Conservation (phyloP, 2,888 invertebrate species). For the Lymantria monacha region DNA sequence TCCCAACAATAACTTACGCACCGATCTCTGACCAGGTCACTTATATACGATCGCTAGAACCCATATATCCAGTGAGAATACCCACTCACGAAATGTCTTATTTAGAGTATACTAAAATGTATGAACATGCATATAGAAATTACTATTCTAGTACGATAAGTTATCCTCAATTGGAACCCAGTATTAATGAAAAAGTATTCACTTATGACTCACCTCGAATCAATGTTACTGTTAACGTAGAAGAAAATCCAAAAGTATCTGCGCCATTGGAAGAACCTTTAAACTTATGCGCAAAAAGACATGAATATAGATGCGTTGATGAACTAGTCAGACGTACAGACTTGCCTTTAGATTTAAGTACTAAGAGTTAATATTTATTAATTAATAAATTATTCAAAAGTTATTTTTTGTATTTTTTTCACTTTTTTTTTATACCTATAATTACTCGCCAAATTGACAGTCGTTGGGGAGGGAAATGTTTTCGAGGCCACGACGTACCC, state of each 20-base stretch:
- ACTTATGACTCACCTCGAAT: conserved; percentile 46
- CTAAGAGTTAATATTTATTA: conserved; percentile 66
- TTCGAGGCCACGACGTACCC: too few relatives aligned
- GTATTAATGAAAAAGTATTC: conserved; percentile 56
- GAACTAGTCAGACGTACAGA: conserved; percentile 72
- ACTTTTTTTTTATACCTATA: not conserved
- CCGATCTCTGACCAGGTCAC: conserved; percentile 50
- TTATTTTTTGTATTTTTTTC: conserved; percentile 14
- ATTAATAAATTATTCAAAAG: conserved; percentile 21
- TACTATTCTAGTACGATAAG: conserved; percentile 55
- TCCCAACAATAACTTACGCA: conserved; percentile 42
- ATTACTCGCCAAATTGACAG: too few relatives aligned
- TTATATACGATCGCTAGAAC: conserved; percentile 55
- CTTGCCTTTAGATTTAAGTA: conserved; percentile 84
- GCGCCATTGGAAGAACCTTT: conserved; percentile 55
- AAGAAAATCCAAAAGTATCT: conserved; percentile 30
- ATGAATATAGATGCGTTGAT: conserved; percentile 62
- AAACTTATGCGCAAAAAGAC: conserved; percentile 63
- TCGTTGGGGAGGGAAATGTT: too few relatives aligned
- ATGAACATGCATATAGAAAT: conserved; percentile 67
- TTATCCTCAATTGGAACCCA: conserved; percentile 56
- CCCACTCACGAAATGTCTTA: conserved; percentile 69
- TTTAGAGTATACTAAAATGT: conserved; percentile 70
- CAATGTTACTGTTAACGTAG: conserved; percentile 37
- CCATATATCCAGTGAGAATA: conserved; percentile 59